Evolutionary conservation across 2,797 vertebrate species (phyloP).

Genomic region (Danio albolineatus): DNA sequence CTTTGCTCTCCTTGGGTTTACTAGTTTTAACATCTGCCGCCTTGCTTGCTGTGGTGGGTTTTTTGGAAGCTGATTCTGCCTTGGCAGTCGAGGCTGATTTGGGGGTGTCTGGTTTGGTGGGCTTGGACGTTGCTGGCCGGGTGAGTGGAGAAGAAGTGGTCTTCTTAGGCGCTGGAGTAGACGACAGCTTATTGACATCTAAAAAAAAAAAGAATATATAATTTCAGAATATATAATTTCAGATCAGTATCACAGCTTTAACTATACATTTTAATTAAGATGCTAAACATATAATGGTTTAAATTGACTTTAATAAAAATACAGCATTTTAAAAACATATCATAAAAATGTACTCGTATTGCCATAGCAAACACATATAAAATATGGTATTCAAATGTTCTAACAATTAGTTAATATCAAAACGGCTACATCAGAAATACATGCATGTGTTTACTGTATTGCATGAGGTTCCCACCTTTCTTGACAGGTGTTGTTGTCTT

Average conservation of each 20-base stretch:
- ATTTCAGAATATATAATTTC: neutral
- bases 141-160: constrained; percentile 70
- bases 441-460: neutral
- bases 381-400: neutral
- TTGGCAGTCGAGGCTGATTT: constrained; percentile 69
- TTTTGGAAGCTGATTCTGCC: constrained; percentile 71
- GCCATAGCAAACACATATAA: neutral
- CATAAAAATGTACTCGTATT: neutral
- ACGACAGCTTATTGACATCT: constrained; percentile 77
- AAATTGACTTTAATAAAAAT: too few species aligned
- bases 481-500: constrained; percentile 73
- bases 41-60: constrained; percentile 67
- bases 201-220: neutral
- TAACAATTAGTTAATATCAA: neutral
- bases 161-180: constrained; percentile 74
- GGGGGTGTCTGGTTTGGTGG: constrained; percentile 74
- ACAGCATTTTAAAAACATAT: neutral
- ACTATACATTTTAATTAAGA: neutral
- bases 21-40: constrained; percentile 70
- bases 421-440: neutral
- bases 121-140: constrained; percentile 70
- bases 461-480: constrained; percentile 72
- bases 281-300: too few species aligned
- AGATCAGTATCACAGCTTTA: constrained; percentile 1
- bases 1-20: constrained; percentile 73